Evolutionary conservation across 1,140 invertebrate genomes (phyloP).

Genomic region (Bombus sylvicola): DNA sequence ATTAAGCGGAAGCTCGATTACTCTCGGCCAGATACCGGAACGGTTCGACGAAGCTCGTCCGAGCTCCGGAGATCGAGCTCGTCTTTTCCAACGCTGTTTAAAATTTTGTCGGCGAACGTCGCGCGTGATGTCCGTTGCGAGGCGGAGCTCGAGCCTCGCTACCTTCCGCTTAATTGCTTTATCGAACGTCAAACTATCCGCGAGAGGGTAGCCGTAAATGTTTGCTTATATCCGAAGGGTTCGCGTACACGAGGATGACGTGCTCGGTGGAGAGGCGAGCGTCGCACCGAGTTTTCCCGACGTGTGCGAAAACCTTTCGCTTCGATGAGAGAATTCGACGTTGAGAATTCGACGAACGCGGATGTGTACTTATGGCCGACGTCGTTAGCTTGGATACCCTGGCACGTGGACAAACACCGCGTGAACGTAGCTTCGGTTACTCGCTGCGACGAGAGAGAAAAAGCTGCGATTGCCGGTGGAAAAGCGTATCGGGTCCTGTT

Average conservation of each 20-base stretch:
- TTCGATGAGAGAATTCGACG: neutral
- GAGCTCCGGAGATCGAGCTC: neutral
- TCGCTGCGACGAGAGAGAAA: neutral
- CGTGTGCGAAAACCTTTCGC: neutral
- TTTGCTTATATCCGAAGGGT: slow-evolving; percentile 14
- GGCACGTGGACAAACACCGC: neutral
- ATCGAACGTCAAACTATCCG: slow-evolving; percentile 24
- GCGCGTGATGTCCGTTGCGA: no score
- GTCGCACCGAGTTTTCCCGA: neutral
- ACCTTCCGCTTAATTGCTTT: slow-evolving; percentile 4
- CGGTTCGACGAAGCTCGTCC: neutral
- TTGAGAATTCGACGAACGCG: neutral
- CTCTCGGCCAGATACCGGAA: neutral
- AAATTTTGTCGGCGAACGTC: neutral
- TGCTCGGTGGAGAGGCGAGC: neutral
- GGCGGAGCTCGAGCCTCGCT: neutral
- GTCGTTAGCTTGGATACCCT: neutral
- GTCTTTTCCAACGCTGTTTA: neutral
- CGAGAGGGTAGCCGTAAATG: neutral
- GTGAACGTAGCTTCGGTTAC: neutral
- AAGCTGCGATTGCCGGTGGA: no score
- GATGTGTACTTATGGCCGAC: neutral
- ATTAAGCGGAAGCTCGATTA: slow-evolving; percentile 17
- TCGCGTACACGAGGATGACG: no score
- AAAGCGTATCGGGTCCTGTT: no score